Conservation (phyloP, 2,888 invertebrate genomes). For the Ichneumoninae sp. region DNA sequence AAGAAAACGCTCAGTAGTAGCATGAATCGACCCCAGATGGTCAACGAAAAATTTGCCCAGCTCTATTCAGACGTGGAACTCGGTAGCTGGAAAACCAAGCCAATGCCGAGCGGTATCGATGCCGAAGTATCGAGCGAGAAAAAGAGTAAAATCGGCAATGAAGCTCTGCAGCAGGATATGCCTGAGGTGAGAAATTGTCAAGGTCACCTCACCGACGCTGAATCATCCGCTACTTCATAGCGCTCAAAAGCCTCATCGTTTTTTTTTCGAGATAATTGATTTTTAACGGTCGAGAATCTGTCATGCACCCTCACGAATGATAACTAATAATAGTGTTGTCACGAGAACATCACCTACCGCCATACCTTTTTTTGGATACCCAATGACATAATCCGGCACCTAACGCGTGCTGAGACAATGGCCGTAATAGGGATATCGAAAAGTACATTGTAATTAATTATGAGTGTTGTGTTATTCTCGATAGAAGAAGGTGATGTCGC, state of each 20-base stretch:
- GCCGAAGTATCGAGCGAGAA: slow-evolving; percentile 82
- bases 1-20: slow-evolving; percentile 85
- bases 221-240: slow-evolving; percentile 6
- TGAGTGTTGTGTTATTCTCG: slow-evolving; percentile 53
- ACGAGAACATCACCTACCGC: background rate
- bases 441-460: slow-evolving; percentile 29
- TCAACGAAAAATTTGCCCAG: slow-evolving; percentile 90
- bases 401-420: background rate
- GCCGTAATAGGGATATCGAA: background rate
- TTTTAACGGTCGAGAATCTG: slow-evolving; percentile 9
- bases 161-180: slow-evolving; percentile 77
- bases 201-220: slow-evolving; percentile 24
- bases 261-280: background rate
- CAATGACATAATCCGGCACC: background rate
- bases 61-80: slow-evolving; percentile 89
- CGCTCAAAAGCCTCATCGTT: slow-evolving; percentile 3
- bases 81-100: slow-evolving; percentile 86
- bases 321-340: background rate
- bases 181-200: slow-evolving; percentile 77
- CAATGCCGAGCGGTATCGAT: slow-evolving; percentile 88
- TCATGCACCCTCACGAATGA: slow-evolving; percentile 33
- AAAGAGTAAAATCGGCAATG: slow-evolving; percentile 81
- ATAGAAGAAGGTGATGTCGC: slow-evolving; percentile 62
- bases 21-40: slow-evolving; percentile 88
- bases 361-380: background rate